These are phyloP conservation scores for Lateolabrax maculatus DNA, from an alignment of 2,797 vertebrate species.

Conservation along the genomic window DNA sequence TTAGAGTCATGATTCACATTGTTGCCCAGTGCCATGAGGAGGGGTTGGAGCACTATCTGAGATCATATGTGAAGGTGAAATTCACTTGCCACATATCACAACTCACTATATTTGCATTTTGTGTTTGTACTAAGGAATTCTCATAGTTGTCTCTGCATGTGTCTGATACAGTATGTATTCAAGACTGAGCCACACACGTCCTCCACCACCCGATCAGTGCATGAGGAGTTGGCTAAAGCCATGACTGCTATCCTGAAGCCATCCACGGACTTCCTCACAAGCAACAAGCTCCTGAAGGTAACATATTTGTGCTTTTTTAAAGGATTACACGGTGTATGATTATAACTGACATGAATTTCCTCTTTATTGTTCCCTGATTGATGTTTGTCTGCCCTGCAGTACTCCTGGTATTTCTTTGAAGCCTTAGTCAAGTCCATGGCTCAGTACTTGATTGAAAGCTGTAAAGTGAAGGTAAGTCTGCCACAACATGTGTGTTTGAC, in stretches of 20 bases:
- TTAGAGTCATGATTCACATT: conserved; percentile 97
- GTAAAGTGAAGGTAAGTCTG: conserved; percentile 94
- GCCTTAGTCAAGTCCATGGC: conserved; percentile 98
- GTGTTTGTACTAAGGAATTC: neutral
- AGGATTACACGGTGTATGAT: conserved; percentile 15
- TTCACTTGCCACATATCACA: neutral
- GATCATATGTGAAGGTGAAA: conserved; percentile 96
- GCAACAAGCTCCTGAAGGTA: conserved; percentile 99
- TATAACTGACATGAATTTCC: conserved; percentile 10
- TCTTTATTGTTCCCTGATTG: conserved; percentile 50
- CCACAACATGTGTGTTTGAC: conserved; percentile 30
- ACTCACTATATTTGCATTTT: neutral
- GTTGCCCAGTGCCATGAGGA: conserved; percentile 99
- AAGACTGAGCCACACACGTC: conserved; percentile 90
- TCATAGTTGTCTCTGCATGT: conserved; percentile 2
- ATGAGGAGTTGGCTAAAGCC: conserved; percentile 96
- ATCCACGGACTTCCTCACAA: conserved; percentile 97
- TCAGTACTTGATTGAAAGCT: conserved; percentile 95
- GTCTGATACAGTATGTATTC: conserved; percentile 90
- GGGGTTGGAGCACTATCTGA: conserved; percentile 95
- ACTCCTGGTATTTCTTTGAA: conserved; percentile 99
- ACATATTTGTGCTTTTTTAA: conserved; percentile 13
- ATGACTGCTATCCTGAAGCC: conserved; percentile 98
- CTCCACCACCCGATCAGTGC: conserved; percentile 88
- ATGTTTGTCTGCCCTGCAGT: conserved; percentile 85